Percentiles rank a stretch among this genome's conserved stretches.
Conservation (phyloP, 2,888 invertebrate genomes). For the Erebia aethiops region DNA sequence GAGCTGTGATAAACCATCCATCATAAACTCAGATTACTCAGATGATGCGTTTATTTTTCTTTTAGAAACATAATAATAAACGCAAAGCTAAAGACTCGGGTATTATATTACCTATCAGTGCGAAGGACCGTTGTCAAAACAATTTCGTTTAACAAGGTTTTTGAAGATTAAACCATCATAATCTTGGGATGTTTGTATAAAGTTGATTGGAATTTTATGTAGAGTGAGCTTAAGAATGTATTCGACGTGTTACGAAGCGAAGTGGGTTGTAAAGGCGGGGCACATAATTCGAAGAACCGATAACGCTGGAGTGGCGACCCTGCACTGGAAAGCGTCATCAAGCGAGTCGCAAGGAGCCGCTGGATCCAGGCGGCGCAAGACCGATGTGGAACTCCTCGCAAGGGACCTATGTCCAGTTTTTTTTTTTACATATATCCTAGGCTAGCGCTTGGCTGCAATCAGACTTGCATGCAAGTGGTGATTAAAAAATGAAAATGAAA, state of each 20-base stretch:
- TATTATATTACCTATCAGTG: conserved; percentile 3
- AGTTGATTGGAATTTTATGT: neutral
- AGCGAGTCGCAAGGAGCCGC: too few species aligned
- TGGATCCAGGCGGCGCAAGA: too few species aligned
- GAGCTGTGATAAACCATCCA: neutral
- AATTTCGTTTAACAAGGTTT: conserved; percentile 10
- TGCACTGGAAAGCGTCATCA: too few species aligned
- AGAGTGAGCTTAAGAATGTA: neutral
- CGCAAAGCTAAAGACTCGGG: neutral
- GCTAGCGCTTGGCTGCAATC: too few species aligned
- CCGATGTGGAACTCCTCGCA: too few species aligned
- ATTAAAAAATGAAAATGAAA: too few species aligned
- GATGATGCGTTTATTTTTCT: neutral
- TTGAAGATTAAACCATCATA: neutral
- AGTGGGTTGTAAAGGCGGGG: neutral
- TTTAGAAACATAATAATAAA: neutral
- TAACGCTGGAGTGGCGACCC: too few species aligned
- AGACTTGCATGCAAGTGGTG: too few species aligned
- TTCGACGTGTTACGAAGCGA: neutral
- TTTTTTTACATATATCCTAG: too few species aligned
- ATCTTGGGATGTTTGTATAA: neutral
- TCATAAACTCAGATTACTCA: neutral
- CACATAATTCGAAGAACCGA: too few species aligned
- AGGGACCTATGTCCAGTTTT: too few species aligned
- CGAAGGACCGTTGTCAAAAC: neutral